These are phyloP conservation scores for Characodon lateralis DNA, from an alignment of 2,797 vertebrate species.

Conservation along the genomic window DNA sequence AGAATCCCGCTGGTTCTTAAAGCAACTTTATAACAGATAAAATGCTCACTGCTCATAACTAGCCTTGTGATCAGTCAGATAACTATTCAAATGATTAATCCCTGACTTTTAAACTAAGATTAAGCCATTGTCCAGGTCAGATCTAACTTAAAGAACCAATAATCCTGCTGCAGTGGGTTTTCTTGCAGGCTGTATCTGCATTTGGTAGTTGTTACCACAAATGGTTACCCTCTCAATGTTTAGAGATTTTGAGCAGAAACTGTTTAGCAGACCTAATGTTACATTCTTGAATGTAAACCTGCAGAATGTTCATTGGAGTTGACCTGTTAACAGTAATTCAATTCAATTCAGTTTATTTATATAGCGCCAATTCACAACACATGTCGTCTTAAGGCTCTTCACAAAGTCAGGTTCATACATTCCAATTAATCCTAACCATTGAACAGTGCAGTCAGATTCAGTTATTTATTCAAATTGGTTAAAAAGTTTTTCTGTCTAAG, in stretches of 20 bases:
- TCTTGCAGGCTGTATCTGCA: neutral
- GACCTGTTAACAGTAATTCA: constrained; percentile 9
- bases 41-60: too few relatives aligned
- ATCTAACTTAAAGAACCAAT: neutral
- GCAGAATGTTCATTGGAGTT: constrained; percentile 15
- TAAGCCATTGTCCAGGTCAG: neutral
- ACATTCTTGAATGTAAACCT: constrained; percentile 32
- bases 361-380: too few relatives aligned
- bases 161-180: neutral
- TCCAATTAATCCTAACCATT: too few relatives aligned
- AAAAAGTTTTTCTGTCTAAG: too few relatives aligned
- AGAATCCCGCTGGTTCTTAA: too few relatives aligned
- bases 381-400: neutral
- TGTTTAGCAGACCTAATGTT: constrained; percentile 18
- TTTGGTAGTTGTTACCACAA: neutral
- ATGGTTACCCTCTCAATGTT: constrained; percentile 19
- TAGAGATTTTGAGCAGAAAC: constrained; percentile 4
- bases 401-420: too few relatives aligned
- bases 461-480: too few relatives aligned
- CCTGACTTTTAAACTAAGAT: neutral
- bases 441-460: too few relatives aligned
- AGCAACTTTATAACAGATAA: too few relatives aligned
- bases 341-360: too few relatives aligned
- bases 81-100: neutral
- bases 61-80: too few relatives aligned